Evolutionary conservation across 1,140 invertebrate species (phyloP).

Genomic region (Grapholita molesta): DNA sequence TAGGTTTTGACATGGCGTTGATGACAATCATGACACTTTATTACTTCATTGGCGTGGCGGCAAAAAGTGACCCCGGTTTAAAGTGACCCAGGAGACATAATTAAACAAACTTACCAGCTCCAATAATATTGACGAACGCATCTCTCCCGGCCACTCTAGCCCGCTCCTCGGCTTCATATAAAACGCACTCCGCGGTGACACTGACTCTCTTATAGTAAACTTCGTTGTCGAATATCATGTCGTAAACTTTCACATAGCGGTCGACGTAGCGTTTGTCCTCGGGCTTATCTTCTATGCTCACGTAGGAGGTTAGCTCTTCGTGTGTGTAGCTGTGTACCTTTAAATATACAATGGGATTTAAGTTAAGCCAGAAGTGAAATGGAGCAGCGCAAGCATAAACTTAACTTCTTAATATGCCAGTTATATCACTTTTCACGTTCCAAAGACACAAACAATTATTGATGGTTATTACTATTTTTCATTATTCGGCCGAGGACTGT

Average conservation of each 20-base stretch:
- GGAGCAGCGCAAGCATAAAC: too few relatives aligned
- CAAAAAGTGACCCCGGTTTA: too few relatives aligned
- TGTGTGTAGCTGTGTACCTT: slow-evolving; percentile 63
- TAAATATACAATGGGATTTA: slow-evolving; percentile 10
- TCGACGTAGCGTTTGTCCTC: slow-evolving; percentile 51
- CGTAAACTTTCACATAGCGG: slow-evolving; percentile 42
- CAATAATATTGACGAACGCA: slow-evolving; percentile 59
- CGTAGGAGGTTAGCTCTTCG: slow-evolving; percentile 47
- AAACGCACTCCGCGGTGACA: slow-evolving; percentile 43
- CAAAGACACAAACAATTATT: too few relatives aligned
- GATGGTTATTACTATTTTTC: too few relatives aligned
- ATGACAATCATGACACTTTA: too few relatives aligned
- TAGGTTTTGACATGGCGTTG: too few relatives aligned
- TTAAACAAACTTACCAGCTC: slow-evolving; percentile 56
- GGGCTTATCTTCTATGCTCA: slow-evolving; percentile 43
- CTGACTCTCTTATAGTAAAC: slow-evolving; percentile 58
- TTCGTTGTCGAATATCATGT: slow-evolving; percentile 59
- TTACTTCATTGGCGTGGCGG: too few relatives aligned
- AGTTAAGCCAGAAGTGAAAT: too few relatives aligned
- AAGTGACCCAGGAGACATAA: too few relatives aligned
- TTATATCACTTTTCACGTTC: too few relatives aligned
- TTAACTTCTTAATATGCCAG: too few relatives aligned
- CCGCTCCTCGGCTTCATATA: slow-evolving; percentile 49
- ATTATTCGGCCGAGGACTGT: too few relatives aligned
- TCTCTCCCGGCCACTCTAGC: slow-evolving; percentile 33